A percentile compares a stretch with the other conserved stretches of the same genome.
Evolutionary conservation across 2,888 invertebrate species (phyloP).

Genomic region (Auanema freiburgensis): DNA sequence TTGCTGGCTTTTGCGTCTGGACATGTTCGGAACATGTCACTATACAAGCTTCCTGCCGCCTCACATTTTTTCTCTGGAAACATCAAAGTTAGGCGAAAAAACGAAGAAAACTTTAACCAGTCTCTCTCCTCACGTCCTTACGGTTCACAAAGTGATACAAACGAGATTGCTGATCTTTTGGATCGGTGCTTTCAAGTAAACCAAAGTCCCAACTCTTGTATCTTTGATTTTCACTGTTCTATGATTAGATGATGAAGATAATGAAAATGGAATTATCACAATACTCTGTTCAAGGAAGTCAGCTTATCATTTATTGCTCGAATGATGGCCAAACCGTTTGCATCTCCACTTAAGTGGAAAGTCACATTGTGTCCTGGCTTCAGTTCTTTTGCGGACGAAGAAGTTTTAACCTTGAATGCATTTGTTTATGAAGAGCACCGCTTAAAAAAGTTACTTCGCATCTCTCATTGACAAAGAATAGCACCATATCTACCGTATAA

Average conservation of each 20-base stretch:
- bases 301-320: conserved; percentile 43
- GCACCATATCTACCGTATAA: conserved; percentile 26
- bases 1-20: conserved; percentile 16
- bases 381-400: conserved; percentile 14
- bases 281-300: conserved; percentile 31
- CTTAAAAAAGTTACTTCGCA: conserved; percentile 19
- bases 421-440: background rate
- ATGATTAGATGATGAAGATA: background rate
- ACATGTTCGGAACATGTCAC: conserved; percentile 13
- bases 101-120: too few species aligned
- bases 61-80: conserved; percentile 19
- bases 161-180: conserved; percentile 8
- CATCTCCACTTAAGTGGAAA: conserved; percentile 23
- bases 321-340: conserved; percentile 15
- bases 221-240: background rate
- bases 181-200: conserved; percentile 10
- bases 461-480: conserved; percentile 33
- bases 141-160: conserved; percentile 19
- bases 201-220: conserved; percentile 20
- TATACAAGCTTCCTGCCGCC: conserved; percentile 11
- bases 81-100: too few species aligned
- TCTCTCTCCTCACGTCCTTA: conserved; percentile 1
- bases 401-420: conserved; percentile 15
- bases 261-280: background rate
- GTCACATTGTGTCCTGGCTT: conserved; percentile 25